Evolutionary conservation across 1,140 invertebrate genomes (phyloP).

Genomic region (Hylyphantes graminicola): DNA sequence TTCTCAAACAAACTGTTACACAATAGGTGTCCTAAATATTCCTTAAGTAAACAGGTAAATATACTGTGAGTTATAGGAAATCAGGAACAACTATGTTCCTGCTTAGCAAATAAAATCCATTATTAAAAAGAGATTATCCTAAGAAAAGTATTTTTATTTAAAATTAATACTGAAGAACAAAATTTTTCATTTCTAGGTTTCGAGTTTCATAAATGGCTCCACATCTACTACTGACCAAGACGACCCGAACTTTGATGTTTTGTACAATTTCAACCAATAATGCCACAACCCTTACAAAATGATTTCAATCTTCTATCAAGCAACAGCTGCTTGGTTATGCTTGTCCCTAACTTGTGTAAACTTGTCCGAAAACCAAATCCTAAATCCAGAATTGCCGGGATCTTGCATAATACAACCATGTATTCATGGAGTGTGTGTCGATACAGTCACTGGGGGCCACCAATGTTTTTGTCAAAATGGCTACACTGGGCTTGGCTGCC

Average conservation of each 20-base stretch:
- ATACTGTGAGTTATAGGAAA: neutral
- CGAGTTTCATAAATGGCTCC: neutral
- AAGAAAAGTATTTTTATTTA: neutral
- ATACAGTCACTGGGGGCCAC: constrained; percentile 89
- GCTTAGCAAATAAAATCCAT: neutral
- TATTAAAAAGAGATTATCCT: neutral
- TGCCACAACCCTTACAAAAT: constrained; percentile 42
- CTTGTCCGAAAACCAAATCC: neutral
- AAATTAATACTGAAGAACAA: neutral
- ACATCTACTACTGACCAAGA: neutral
- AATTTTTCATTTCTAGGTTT: neutral
- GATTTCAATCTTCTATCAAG: constrained; percentile 23
- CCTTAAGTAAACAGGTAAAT: too few species aligned
- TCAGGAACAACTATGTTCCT: neutral
- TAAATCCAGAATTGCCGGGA: constrained; percentile 18
- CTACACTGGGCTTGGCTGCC: constrained; percentile 84
- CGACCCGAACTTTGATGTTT: neutral
- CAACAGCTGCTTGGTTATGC: constrained; percentile 17
- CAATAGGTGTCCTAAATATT: too few species aligned
- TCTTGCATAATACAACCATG: constrained; percentile 49
- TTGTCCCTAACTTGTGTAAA: constrained; percentile 7
- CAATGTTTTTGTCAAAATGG: constrained; percentile 91
- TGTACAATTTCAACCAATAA: constrained; percentile 20
- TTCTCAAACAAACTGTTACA: too few species aligned
- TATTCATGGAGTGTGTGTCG: constrained; percentile 74